Conservation (phyloP, 2,113 vertebrate species). For the Podarcis cretensis region DNA sequence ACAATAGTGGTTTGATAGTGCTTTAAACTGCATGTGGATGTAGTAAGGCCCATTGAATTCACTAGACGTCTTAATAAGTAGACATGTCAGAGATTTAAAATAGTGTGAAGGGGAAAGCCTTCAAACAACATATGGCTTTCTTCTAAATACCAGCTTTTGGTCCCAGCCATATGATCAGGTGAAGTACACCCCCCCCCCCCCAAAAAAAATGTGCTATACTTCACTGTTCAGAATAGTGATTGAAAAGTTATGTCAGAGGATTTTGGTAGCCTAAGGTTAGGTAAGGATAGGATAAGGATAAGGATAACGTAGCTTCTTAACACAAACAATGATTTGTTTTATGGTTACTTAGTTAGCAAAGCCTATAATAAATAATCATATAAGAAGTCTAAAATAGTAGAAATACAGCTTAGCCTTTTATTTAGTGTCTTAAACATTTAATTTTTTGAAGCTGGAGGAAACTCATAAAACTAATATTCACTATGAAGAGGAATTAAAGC, state of each 20-base stretch:
- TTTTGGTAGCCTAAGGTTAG: neutral
- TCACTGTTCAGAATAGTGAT: neutral
- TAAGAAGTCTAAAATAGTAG: neutral
- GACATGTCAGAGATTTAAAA: neutral
- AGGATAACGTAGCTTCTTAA: neutral
- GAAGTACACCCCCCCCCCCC: too few relatives aligned
- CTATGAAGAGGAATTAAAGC: constrained; percentile 84
- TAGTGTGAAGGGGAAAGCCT: neutral
- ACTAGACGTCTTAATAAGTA: neutral
- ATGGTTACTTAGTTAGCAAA: neutral
- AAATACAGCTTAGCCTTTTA: neutral
- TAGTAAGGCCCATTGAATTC: neutral
- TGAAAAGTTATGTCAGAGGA: neutral
- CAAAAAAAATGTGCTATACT: neutral
- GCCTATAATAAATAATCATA: neutral
- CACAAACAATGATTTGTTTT: neutral
- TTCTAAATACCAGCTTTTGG: neutral
- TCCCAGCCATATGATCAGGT: too few relatives aligned
- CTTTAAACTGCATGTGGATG: too few relatives aligned
- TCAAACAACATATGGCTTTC: neutral
- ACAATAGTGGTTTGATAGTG: too few relatives aligned
- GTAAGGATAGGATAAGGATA: neutral
- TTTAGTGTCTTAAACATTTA: neutral
- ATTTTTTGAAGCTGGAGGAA: constrained; percentile 82
- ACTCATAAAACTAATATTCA: constrained; percentile 79